A percentile compares a stretch with the other conserved stretches of the same genome.
These are phyloP conservation scores for Ditula angustiorana DNA, from an alignment of 2,888 invertebrate species.

Conservation along the genomic window DNA sequence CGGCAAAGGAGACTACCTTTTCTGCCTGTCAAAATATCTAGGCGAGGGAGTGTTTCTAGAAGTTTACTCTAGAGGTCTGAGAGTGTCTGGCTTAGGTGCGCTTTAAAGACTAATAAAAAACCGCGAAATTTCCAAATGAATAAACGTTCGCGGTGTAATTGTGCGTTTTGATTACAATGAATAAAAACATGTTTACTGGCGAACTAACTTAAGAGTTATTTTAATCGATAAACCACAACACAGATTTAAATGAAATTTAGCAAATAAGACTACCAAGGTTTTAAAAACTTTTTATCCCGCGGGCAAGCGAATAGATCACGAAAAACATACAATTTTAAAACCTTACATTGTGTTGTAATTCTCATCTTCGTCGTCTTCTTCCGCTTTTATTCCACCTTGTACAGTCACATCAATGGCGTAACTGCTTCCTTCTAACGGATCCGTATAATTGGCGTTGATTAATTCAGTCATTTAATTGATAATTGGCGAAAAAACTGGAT, in stretches of 20 bases:
- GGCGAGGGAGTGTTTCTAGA: too few species aligned
- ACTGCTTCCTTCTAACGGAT: conserved; percentile 55
- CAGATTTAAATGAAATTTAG: background rate
- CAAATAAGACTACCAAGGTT: background rate
- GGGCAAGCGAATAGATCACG: background rate
- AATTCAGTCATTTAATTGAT: conserved; percentile 7
- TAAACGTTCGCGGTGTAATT: too few species aligned
- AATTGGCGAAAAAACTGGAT: background rate
- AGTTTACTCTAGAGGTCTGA: too few species aligned
- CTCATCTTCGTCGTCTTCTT: conserved; percentile 48
- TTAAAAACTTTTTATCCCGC: background rate
- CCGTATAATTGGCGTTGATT: conserved; percentile 15
- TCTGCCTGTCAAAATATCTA: too few species aligned
- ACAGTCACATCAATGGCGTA: conserved; percentile 37
- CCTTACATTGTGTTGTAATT: conserved; percentile 38
- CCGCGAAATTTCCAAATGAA: too few species aligned
- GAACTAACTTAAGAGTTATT: too few species aligned
- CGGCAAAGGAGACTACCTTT: too few species aligned
- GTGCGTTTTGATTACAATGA: too few species aligned
- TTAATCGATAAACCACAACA: too few species aligned
- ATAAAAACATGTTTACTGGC: too few species aligned
- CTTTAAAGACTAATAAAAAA: too few species aligned
- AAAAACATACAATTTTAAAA: background rate
- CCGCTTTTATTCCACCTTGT: conserved; percentile 48
- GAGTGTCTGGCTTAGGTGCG: too few species aligned